Evolutionary conservation across 2,888 invertebrate genomes (phyloP).

Genomic region (Marasmarcha lunaedactyla): DNA sequence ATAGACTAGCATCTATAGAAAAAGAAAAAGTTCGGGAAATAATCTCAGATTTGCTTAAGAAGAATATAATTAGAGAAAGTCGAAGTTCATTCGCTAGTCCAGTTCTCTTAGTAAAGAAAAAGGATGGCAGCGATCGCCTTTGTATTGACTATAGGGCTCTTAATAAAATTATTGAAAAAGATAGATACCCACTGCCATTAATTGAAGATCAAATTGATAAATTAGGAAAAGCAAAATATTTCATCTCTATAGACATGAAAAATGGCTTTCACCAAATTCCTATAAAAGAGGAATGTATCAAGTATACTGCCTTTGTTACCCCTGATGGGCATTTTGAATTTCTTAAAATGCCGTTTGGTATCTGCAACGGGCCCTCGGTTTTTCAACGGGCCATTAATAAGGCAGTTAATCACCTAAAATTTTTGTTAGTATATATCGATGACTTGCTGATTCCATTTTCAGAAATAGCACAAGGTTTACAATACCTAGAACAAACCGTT

Average conservation of each 20-base stretch:
- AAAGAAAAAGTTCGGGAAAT: slow-evolving; percentile 14
- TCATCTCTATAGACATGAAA: slow-evolving; percentile 14
- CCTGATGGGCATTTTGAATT: slow-evolving; percentile 16
- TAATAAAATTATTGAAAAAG: slow-evolving; percentile 14
- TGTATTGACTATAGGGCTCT: slow-evolving; percentile 17
- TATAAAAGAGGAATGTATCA: slow-evolving; percentile 7
- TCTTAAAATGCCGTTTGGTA: slow-evolving; percentile 17
- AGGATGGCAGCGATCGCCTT: slow-evolving; percentile 14
- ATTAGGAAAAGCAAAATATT: slow-evolving; percentile 13
- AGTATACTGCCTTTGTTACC: slow-evolving; percentile 15
- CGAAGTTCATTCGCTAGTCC: slow-evolving; percentile 17
- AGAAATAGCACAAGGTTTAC: slow-evolving; percentile 11
- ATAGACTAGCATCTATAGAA: slow-evolving; percentile 16
- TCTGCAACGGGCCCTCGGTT: slow-evolving; percentile 16
- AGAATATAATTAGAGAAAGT: slow-evolving; percentile 14
- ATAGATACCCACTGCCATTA: slow-evolving; percentile 16
- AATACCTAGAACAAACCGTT: slow-evolving; percentile 10
- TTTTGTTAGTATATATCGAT: slow-evolving; percentile 14
- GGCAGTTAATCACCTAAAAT: slow-evolving; percentile 13
- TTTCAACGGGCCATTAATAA: slow-evolving; percentile 15
- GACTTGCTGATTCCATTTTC: slow-evolving; percentile 14
- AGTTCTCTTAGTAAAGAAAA: slow-evolving; percentile 16
- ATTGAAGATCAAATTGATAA: slow-evolving; percentile 17
- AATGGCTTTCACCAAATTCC: slow-evolving; percentile 16
- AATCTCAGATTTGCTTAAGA: slow-evolving; percentile 11